Evolutionary conservation across 2,113 vertebrate species (phyloP), one percentile per base, ranked within the genome.

Genomic region (Tragelaphus strepsiceros): DNA sequence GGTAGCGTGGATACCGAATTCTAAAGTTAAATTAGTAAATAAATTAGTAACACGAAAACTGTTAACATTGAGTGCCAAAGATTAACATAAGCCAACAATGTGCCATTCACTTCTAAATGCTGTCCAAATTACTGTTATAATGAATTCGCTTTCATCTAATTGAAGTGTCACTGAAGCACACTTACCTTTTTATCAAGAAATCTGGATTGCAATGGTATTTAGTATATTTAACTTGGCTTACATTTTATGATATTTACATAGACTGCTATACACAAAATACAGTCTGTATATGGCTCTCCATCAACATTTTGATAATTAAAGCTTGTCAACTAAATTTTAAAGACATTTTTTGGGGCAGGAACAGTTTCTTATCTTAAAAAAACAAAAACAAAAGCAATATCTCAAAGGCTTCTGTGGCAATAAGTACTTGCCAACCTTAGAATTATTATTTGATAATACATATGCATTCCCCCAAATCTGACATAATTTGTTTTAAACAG

Each of bases 81-180:
- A 56, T 19, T 46, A 94, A 90, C 39, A 1, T 0, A 22, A 43
- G 53, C 56, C 7, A 49, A 19, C 17, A 85, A 49, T 2, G 3
- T 15, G 26, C 7, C 46, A 2, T 2, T 21, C 67, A 58, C 24
- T 19, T 49, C 82, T 53, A 51, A 15, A 6, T 1, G 78, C 64
- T 19, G 30, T 5, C 24, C 35, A 10, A 49, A 7, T 17, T 5
- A 30, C 5, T 2, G 24, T 1, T 5, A 2, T 2, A 2, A 14
- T 30, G 2, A 49, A 56, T 17, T 35, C 19, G 26, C 43, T 43
- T 54, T 59, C 15, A 28, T 30, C 19, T 80, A 4, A 13, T 0
- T 39, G 22, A 2, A 21, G 11, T 22, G n/a, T 14, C 71, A 46
- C 2, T 4, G 21, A 43, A 28, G 46, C 21, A 21, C 30, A 22